phyloP scores from a whole-genome alignment of 2,888 invertebrate genomes.

The Leucoptera coffeella region DNA sequence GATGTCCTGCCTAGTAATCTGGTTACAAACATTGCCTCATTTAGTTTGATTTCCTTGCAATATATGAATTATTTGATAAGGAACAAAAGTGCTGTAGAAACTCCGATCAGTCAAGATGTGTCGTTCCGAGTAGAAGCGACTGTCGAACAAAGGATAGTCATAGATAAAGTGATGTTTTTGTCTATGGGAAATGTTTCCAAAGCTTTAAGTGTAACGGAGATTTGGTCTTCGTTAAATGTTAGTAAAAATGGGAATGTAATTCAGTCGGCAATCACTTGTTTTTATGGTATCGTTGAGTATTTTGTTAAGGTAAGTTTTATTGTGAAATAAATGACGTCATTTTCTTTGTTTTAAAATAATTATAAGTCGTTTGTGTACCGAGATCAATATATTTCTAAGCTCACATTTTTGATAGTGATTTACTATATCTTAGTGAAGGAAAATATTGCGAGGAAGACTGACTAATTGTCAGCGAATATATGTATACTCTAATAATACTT shows the following conservation, averaged over 20 bases:
- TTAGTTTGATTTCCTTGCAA: conserved; percentile 36
- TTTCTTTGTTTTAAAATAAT: too few species aligned
- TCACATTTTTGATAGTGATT: too few species aligned
- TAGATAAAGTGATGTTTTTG: conserved; percentile 27
- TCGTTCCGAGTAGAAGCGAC: conserved; percentile 23
- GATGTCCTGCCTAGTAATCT: conserved; percentile 22
- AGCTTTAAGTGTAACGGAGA: conserved; percentile 26
- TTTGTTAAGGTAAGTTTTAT: conserved; percentile 27
- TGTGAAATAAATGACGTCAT: too few species aligned
- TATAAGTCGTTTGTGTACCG: too few species aligned
- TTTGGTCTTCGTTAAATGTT: conserved; percentile 34
- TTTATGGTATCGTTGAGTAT: conserved; percentile 40
- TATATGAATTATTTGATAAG: conserved; percentile 43
- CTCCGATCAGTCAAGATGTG: conserved; percentile 31
- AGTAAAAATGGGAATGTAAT: conserved; percentile 33
- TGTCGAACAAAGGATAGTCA: conserved; percentile 24
- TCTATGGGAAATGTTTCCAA: conserved; percentile 30
- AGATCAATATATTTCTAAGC: too few species aligned
- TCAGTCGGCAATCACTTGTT: conserved; percentile 41
- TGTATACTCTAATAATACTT: too few species aligned
- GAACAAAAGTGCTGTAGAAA: conserved; percentile 39
- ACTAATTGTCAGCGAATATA: too few species aligned
- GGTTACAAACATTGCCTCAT: conserved; percentile 29
- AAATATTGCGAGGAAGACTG: too few species aligned
- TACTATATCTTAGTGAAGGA: too few species aligned